phyloP scores from a whole-genome alignment of 2,797 vertebrate genomes.

The Enteromius anoplus region DNA sequence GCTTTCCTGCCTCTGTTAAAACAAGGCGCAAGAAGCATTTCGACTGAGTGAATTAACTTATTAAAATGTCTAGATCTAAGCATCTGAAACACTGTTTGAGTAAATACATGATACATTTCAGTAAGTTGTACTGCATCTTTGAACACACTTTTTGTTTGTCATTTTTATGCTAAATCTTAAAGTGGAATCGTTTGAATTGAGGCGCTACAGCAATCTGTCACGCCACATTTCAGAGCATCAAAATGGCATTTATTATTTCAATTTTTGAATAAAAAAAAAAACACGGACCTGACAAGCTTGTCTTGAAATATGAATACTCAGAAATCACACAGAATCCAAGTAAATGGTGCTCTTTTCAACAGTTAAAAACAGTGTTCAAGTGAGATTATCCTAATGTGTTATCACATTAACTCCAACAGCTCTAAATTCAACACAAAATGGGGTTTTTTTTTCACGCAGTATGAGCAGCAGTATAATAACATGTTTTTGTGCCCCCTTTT shows the following conservation, averaged over 20 bases:
- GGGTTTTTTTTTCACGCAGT: neutral
- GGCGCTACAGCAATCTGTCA: neutral
- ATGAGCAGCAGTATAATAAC: neutral
- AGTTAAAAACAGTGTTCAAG: neutral
- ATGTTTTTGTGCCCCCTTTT: neutral
- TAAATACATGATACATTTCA: no score
- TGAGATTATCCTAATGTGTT: neutral
- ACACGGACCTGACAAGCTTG: neutral
- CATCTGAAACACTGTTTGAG: no score
- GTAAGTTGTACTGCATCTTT: no score
- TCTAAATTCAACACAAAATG: neutral
- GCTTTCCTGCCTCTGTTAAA: neutral
- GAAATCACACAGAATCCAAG: neutral
- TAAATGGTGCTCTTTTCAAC: neutral
- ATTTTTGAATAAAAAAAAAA: neutral
- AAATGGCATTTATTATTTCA: neutral
- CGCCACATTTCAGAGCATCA: neutral
- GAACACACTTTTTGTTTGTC: no score
- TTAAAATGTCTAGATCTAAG: neutral
- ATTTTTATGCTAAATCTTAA: no score
- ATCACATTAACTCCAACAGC: neutral
- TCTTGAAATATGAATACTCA: neutral
- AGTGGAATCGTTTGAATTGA: neutral
- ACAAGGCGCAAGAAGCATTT: neutral
- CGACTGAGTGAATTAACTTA: neutral